Percentiles rank a stretch among this genome's conserved stretches.
phyloP scores from a whole-genome alignment of 64 coral and sea anemone species.

The Stichodactyla mertensii region DNA sequence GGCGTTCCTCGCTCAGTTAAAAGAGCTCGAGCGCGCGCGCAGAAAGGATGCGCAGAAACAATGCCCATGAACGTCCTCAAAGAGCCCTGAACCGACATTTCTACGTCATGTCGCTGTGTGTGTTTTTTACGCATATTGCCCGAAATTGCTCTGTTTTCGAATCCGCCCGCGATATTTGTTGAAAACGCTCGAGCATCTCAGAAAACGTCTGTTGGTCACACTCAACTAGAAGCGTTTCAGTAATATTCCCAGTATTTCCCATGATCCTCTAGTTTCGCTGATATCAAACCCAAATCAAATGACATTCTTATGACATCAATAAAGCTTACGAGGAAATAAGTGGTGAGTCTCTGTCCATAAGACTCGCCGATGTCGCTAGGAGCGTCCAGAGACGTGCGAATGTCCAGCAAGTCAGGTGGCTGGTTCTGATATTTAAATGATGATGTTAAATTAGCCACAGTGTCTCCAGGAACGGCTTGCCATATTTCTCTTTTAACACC shows the following conservation, averaged over 20 bases:
- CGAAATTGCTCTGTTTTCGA: too few species aligned
- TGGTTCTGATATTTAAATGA: constrained; percentile 11
- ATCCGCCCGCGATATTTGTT: too few species aligned
- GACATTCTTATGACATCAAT: neutral
- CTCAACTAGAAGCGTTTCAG: too few species aligned
- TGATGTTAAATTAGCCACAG: constrained; percentile 27
- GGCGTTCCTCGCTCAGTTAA: too few species aligned
- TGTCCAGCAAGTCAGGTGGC: neutral
- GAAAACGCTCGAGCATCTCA: too few species aligned
- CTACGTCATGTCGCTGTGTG: too few species aligned
- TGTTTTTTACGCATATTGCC: too few species aligned
- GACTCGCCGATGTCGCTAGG: neutral
- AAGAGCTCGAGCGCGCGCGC: too few species aligned
- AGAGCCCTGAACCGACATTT: too few species aligned
- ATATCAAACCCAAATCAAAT: neutral
- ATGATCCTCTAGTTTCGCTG: neutral
- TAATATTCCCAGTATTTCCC: neutral
- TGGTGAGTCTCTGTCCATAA: constrained; percentile 26
- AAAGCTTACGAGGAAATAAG: constrained; percentile 31
- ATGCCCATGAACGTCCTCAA: too few species aligned
- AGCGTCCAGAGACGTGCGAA: neutral
- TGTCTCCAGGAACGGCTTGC: constrained; percentile 24
- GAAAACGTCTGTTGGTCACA: too few species aligned
- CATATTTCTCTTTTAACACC: constrained; percentile 34
- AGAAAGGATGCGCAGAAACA: too few species aligned